Percentiles rank a stretch among this genome's conserved stretches.
phyloP scores from a whole-genome alignment of 2,797 vertebrate species.

The Aselliscus stoliczkanus region DNA sequence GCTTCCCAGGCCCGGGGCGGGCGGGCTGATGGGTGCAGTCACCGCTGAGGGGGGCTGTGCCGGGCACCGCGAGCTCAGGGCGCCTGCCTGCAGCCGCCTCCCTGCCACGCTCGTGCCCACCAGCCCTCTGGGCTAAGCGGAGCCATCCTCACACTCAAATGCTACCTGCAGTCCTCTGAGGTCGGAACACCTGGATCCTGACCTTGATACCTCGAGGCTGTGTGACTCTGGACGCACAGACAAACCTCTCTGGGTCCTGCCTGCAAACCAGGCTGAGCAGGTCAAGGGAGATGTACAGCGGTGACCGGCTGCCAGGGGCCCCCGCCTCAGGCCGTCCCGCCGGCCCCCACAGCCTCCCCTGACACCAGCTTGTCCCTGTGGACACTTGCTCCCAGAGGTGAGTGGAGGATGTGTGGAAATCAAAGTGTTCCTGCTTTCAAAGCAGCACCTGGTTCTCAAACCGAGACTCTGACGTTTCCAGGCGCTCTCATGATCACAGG shows the following conservation, averaged over 20 bases:
- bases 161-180: no score
- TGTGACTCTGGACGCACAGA: background rate
- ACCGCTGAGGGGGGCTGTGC: fast-evolving
- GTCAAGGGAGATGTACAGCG: no score
- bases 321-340: background rate
- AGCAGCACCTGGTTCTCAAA: background rate
- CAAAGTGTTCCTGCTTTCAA: background rate
- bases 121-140: no score
- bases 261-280: background rate
- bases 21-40: background rate
- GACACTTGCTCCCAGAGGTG: background rate
- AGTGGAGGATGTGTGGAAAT: background rate
- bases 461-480: background rate
- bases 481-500: background rate
- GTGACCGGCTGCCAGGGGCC: no score
- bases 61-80: background rate
- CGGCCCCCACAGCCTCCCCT: background rate
- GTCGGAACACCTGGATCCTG: no score
- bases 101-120: fast-evolving
- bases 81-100: background rate
- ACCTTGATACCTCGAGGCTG: background rate
- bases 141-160: no score
- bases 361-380: background rate
- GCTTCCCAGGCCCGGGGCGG: slow-evolving; percentile 22
- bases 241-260: background rate